Evolutionary conservation across 2,797 vertebrate genomes (phyloP).

Genomic region (Sardinella longiceps): DNA sequence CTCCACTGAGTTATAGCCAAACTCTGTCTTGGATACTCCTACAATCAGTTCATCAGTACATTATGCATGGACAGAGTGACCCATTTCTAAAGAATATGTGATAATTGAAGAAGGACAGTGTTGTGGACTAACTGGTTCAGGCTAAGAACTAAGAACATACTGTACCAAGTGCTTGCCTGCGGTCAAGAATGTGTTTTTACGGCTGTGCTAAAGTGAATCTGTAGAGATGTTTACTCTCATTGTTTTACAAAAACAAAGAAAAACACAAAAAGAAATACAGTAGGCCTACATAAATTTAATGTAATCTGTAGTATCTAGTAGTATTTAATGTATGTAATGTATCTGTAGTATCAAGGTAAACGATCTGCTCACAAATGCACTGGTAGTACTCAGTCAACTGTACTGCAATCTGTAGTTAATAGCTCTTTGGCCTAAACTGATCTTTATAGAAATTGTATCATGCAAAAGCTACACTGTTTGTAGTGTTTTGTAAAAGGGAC

Average conservation of each 20-base stretch:
- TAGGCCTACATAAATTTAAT: background rate
- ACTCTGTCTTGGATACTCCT: background rate
- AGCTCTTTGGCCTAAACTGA: background rate
- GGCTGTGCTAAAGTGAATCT: background rate
- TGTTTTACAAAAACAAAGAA: background rate
- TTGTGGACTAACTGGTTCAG: background rate
- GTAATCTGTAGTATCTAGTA: too few relatives aligned
- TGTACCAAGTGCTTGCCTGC: background rate
- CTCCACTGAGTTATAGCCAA: background rate
- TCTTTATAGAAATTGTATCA: background rate
- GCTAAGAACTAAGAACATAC: background rate
- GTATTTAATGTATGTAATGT: too few relatives aligned
- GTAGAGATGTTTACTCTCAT: background rate
- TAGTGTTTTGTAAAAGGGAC: background rate
- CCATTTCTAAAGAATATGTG: background rate
- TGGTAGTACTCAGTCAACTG: background rate
- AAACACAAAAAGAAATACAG: too few relatives aligned
- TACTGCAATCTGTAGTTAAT: background rate
- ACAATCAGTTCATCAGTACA: constrained; percentile 3
- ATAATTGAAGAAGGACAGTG: background rate
- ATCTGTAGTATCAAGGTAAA: too few relatives aligned
- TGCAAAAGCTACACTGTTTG: background rate
- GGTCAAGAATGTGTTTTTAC: background rate
- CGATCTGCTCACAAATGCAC: too few relatives aligned
- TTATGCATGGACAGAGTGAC: background rate